A percentile compares a stretch with the other conserved stretches of the same genome.
These are phyloP conservation scores for Mastomys natalensis DNA, from an alignment of 2,113 vertebrate species.

Conservation along the genomic window DNA sequence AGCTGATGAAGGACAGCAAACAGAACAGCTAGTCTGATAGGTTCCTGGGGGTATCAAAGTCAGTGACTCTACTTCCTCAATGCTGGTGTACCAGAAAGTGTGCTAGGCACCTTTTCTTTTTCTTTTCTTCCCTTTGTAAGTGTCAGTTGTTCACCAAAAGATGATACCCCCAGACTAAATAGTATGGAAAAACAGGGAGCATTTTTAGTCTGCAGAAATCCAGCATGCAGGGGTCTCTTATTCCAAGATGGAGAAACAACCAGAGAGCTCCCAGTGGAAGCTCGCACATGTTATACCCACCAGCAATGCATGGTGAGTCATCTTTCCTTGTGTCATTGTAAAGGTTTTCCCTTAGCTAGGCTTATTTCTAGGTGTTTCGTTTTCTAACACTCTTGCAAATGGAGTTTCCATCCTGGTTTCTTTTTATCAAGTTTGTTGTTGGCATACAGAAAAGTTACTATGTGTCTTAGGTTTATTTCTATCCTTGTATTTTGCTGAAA, in stretches of 20 bases:
- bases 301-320: background rate
- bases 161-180: no score
- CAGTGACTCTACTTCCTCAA: rapidly evolving
- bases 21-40: background rate
- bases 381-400: background rate
- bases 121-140: no score
- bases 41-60: background rate
- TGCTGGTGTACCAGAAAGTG: background rate
- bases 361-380: background rate
- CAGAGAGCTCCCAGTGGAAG: no score
- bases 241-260: no score
- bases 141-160: no score
- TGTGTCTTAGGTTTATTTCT: background rate
- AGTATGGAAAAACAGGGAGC: no score
- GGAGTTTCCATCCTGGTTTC: background rate
- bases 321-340: no score
- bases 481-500: background rate
- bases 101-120: background rate
- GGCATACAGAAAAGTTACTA: background rate
- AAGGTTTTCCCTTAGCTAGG: background rate
- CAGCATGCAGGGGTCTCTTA: no score
- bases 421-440: background rate
- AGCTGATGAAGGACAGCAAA: background rate
- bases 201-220: no score
- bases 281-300: background rate